These are phyloP conservation scores for Gryllus bimaculatus DNA, from an alignment of 1,140 invertebrate genomes.

Conservation along the genomic window DNA sequence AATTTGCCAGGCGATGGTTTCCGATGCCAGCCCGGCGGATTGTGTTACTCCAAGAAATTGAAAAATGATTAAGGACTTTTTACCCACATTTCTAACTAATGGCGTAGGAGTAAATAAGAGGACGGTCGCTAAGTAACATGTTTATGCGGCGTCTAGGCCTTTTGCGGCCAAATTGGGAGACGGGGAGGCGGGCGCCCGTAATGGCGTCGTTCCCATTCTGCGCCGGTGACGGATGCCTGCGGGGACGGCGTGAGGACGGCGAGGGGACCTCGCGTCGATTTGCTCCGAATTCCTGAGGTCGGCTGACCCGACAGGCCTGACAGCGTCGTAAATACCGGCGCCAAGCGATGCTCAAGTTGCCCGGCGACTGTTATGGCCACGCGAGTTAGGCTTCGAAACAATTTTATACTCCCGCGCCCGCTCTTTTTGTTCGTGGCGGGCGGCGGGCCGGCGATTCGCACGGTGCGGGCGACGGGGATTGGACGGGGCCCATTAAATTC, in stretches of 20 bases:
- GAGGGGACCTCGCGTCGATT: background rate
- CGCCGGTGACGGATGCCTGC: background rate
- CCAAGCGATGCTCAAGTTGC: background rate
- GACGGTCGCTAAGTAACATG: background rate
- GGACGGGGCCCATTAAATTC: background rate
- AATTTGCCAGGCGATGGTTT: background rate
- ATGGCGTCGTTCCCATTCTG: background rate
- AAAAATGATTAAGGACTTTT: background rate
- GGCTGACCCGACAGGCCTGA: background rate
- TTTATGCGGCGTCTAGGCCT: background rate
- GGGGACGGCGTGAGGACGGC: background rate
- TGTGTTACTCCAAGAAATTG: background rate
- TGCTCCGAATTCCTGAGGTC: conserved; percentile 2
- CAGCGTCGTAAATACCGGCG: background rate
- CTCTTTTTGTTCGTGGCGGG: background rate
- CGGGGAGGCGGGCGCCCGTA: background rate
- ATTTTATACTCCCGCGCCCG: background rate
- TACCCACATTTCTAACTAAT: conserved; percentile 1
- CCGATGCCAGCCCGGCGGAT: background rate
- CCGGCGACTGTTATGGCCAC: background rate
- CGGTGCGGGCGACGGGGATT: background rate
- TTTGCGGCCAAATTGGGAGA: background rate
- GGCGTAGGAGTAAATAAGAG: background rate
- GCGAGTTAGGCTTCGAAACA: background rate
- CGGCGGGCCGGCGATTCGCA: background rate